phyloP scores from a whole-genome alignment of 1,140 invertebrate species.

The Tetragonula clypearis region DNA sequence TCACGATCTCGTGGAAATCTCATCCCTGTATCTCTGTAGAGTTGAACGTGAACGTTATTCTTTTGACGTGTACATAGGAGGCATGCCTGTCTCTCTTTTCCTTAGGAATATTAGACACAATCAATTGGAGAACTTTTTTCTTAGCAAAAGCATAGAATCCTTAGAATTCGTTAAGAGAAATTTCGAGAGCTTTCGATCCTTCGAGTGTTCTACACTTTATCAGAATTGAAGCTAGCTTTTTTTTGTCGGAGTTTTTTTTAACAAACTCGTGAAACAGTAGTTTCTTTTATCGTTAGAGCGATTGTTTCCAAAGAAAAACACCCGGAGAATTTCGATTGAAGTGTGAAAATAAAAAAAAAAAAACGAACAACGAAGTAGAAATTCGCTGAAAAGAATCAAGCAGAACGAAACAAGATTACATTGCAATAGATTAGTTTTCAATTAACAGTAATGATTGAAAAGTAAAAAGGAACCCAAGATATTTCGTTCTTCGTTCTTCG shows the following conservation, averaged over 20 bases:
- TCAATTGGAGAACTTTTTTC: background rate
- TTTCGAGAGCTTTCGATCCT: background rate
- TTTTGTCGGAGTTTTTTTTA: no score
- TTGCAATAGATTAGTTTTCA: no score
- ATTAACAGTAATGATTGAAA: no score
- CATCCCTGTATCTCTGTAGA: background rate
- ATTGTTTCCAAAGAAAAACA: no score
- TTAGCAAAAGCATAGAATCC: background rate
- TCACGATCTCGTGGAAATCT: background rate
- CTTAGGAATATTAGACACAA: background rate
- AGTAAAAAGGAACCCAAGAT: no score
- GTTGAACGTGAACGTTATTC: background rate
- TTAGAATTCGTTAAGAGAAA: background rate
- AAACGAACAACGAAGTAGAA: no score
- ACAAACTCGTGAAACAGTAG: no score
- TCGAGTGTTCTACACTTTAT: background rate
- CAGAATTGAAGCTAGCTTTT: background rate
- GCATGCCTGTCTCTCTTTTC: background rate
- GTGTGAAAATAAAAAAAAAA: no score
- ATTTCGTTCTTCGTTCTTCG: no score
- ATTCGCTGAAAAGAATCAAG: no score
- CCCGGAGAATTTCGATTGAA: no score
- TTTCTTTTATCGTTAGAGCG: background rate
- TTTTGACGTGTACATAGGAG: slow-evolving; percentile 1
- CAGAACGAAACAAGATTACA: no score